Conservation (phyloP, 2,888 invertebrate genomes). For the Lithodes maja region DNA sequence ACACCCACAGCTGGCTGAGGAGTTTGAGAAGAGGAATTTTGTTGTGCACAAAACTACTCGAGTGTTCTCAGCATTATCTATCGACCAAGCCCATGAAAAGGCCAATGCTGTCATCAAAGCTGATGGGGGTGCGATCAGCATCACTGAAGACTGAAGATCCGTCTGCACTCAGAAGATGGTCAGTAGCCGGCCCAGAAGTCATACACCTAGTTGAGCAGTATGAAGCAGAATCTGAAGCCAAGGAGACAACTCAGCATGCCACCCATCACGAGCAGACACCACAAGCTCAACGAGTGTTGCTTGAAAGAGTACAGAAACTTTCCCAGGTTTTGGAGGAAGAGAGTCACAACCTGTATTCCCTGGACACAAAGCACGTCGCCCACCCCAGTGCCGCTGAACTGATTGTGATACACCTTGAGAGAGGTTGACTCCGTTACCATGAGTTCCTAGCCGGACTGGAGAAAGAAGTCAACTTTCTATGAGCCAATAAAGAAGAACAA, state of each 20-base stretch:
- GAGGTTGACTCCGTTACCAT: neutral
- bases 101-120: neutral
- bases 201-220: neutral
- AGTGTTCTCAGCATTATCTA: neutral
- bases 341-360: neutral
- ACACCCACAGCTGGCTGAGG: neutral
- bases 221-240: neutral
- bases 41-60: neutral
- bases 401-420: neutral
- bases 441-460: neutral
- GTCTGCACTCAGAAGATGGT: neutral
- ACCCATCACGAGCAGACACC: neutral
- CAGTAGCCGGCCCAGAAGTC: neutral
- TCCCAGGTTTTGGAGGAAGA: neutral
- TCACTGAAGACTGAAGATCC: slow-evolving; percentile 13
- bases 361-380: slow-evolving; percentile 8
- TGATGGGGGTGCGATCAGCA: neutral
- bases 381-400: neutral
- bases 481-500: slow-evolving; percentile 17
- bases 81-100: neutral
- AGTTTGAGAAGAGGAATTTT: neutral
- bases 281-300: neutral
- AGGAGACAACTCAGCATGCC: neutral
- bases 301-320: neutral
- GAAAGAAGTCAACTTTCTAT: neutral